Base-by-base conservation (phyloP, 2,797 vertebrate species). In the Parotocinclus haroldoi region DNA sequence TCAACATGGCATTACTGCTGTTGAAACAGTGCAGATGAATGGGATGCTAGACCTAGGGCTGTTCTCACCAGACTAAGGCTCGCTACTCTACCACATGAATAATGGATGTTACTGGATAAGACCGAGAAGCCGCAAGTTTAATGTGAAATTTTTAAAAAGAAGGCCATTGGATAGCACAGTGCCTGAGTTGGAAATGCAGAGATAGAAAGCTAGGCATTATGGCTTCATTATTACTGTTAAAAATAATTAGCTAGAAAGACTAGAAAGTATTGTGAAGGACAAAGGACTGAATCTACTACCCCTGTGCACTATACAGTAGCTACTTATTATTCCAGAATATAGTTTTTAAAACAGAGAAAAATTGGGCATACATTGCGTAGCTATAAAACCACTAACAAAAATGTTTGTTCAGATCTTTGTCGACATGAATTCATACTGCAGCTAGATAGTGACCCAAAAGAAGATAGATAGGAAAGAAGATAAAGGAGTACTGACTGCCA, bases 61-160 rank as follows among this genome's bases (percentile, higher is more conserved):
- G 54, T 38, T 74, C 69, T 71, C 13, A 3, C 70, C 70, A 62
- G 73, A 48, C 66, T 73, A 70, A 76, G 71, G 50, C 38, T 50
- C 6, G 9, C 45, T 11, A 46, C 3, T n/a, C 58, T 69, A 55
- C 40, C n/a, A 40, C 14, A 72, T 78, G 66, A 73, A 78, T 78
- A 75, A 75, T 71, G 57, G 52, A 78, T 52, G 57, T 18, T 62
- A 54, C 58, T 63, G 62, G 53, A 58, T 42, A 39, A 65, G 60
- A 75, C 58, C 51, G 63, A 73, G 57, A 13, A 59, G 50, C 57
- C 38, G 63, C 38, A 60, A 61, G 39, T 76, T 45, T 73, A 75
- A 70, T 73, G 51, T 37, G 10, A 65, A 62, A 13, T 57, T 42
- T 27, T 27, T 27, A 27, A 17, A 16, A 51, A 52, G 52, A 0